Percentiles rank a stretch among this genome's conserved stretches.
Conservation (phyloP, 2,797 vertebrate species). For the Streptopelia turtur region DNA sequence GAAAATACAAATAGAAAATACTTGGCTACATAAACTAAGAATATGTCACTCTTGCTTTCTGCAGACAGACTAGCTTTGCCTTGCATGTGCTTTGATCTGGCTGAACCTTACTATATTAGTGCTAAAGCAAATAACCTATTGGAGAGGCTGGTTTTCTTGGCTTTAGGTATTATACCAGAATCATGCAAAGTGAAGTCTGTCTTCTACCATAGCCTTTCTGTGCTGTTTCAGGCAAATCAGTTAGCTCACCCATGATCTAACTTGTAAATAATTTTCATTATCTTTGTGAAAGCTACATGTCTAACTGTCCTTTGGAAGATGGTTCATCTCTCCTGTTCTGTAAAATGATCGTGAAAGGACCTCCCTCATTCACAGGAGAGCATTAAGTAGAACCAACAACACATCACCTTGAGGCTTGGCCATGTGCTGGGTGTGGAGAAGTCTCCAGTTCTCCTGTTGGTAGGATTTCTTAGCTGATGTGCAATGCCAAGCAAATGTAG, state of each 20-base stretch:
- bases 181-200: not conserved
- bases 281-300: not conserved
- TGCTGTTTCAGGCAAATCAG: not conserved
- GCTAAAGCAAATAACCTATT: not conserved
- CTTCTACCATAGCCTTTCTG: not conserved
- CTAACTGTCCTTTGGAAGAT: not conserved
- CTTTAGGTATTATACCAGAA: not conserved
- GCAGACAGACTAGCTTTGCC: not conserved
- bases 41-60: not conserved
- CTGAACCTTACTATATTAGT: not conserved
- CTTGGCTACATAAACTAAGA: not conserved
- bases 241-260: not conserved
- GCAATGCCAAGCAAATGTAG: not conserved
- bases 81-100: not conserved
- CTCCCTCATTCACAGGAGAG: not conserved
- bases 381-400: not conserved
- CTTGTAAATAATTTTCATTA: not conserved
- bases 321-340: not conserved
- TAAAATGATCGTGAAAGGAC: rapidly evolving
- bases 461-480: not conserved
- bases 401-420: not conserved
- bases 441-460: not conserved
- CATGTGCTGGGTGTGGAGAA: not conserved
- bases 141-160: not conserved
- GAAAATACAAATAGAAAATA: not conserved